Conservation (phyloP, 37 sponge, comb jelly and placozoan species). For the Tethya wilhelma region DNA sequence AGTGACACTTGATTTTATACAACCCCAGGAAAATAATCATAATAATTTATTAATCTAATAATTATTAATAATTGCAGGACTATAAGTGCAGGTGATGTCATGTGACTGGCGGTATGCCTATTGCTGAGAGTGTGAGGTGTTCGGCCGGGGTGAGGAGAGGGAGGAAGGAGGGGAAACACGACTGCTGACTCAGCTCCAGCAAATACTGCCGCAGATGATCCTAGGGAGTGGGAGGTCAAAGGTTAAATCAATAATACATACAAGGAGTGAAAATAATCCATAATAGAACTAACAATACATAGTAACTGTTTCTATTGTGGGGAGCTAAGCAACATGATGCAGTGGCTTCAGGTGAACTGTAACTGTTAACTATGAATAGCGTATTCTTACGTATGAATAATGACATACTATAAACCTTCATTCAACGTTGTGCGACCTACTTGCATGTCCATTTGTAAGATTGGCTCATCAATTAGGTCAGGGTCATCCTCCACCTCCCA, state of each 20-base stretch:
- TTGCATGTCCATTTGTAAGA: constrained; percentile 67
- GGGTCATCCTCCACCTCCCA: constrained; percentile 77
- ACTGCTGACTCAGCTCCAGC: constrained; percentile 6
- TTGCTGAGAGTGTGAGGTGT: constrained; percentile 6
- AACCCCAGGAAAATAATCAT: no score
- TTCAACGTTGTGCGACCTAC: constrained; percentile 39
- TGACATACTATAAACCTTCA: no score
- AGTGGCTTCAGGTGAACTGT: no score
- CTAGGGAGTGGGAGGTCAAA: background rate
- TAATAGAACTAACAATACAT: background rate
- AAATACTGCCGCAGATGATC: constrained; percentile 17
- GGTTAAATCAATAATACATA: background rate
- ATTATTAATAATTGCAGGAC: no score
- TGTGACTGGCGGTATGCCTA: background rate
- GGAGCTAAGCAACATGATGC: no score
- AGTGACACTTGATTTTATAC: no score
- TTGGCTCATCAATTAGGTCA: constrained; percentile 75
- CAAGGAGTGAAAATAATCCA: background rate
- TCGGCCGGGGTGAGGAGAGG: background rate
- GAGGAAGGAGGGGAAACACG: constrained; percentile 16
- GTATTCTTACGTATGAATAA: no score
- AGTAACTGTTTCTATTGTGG: background rate
- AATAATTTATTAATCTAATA: no score
- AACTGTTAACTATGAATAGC: no score
- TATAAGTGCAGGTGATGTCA: no score